Evolutionary conservation across 2,797 vertebrate species (phyloP).

Genomic region (Eulemur mongoz): DNA sequence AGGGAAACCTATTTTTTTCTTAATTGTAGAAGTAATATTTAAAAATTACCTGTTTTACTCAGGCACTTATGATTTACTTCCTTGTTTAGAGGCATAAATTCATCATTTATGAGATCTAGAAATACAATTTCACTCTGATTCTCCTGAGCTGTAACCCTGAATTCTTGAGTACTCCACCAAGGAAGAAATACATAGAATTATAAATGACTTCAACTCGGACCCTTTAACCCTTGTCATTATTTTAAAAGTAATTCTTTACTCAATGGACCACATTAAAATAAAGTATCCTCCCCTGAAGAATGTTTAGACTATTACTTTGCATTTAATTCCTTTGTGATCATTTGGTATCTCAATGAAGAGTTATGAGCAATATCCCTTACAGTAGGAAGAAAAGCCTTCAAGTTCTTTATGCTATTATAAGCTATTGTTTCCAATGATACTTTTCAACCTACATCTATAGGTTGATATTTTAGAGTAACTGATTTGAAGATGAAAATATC

Average conservation of each 20-base stretch:
- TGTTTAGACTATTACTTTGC: neutral
- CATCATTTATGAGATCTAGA: neutral
- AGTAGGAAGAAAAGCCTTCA: neutral
- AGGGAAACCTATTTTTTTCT: neutral
- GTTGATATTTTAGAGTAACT: neutral
- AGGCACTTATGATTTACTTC: neutral
- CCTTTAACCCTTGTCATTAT: neutral
- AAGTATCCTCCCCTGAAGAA: neutral
- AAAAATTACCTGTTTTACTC: neutral
- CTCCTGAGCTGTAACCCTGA: neutral
- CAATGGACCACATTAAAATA: neutral
- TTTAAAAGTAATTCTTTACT: neutral
- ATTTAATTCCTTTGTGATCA: neutral
- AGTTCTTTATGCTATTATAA: neutral
- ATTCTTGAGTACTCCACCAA: neutral
- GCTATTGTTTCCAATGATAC: neutral
- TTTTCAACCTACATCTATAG: neutral
- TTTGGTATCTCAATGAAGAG: neutral
- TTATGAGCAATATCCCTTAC: neutral
- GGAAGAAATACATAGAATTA: neutral
- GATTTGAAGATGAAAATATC: neutral
- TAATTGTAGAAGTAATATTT: conserved; percentile 19
- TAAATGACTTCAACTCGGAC: neutral
- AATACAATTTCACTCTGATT: neutral
- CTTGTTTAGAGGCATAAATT: neutral